Evolutionary conservation across 2,113 vertebrate genomes (phyloP).

Genomic region (Cervus canadensis): DNA sequence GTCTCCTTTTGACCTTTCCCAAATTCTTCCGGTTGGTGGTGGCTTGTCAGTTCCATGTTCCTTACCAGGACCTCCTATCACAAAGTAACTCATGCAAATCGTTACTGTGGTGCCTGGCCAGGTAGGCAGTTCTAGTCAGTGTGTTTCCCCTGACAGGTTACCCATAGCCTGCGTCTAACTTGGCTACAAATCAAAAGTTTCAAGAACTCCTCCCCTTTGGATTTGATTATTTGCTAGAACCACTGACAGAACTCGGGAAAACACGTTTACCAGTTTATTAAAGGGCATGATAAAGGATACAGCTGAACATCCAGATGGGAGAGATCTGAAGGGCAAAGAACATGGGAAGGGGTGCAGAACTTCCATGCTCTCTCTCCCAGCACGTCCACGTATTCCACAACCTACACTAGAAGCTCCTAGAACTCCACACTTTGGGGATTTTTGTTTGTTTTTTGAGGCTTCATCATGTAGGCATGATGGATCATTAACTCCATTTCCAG

Average conservation of each 20-base stretch:
- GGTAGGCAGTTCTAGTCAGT: background rate
- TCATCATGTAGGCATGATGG: background rate
- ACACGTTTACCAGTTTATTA: background rate
- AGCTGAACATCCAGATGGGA: background rate
- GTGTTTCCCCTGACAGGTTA: background rate
- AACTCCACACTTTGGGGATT: background rate
- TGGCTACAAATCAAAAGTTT: background rate
- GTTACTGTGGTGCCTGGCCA: background rate
- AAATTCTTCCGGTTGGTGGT: background rate
- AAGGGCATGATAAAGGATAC: background rate
- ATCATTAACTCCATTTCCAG: background rate
- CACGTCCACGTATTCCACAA: fast-evolving
- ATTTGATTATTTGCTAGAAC: background rate
- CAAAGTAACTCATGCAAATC: background rate
- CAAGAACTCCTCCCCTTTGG: background rate
- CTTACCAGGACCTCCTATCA: background rate
- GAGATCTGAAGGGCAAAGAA: background rate
- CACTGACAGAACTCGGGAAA: background rate
- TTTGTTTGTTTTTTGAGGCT: background rate
- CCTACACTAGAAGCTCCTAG: background rate
- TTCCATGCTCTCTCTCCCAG: background rate
- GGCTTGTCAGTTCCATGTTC: background rate
- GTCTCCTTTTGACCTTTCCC: background rate
- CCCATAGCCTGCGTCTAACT: background rate
- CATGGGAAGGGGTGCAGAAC: background rate